Percentiles rank a stretch among this genome's conserved stretches.
phyloP scores from a whole-genome alignment of 2,113 vertebrate species.

The Elachura formosa region DNA sequence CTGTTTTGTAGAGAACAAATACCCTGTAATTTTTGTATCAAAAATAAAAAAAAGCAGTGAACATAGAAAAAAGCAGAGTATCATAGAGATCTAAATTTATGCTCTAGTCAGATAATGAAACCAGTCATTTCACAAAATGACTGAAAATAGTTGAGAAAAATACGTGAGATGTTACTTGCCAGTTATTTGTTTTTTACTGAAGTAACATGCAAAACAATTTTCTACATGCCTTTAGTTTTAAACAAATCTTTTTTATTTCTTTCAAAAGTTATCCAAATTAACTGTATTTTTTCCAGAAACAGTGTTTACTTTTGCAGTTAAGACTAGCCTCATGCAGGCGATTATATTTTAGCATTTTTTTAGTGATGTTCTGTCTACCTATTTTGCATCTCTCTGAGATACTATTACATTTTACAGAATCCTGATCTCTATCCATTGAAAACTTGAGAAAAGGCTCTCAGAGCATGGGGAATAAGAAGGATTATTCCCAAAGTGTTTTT shows the following conservation, averaged over 20 bases:
- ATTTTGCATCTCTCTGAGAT: background rate
- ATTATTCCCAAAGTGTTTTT: background rate
- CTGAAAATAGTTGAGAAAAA: conserved; percentile 12
- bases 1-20: background rate
- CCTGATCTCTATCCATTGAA: background rate
- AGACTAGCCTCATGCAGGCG: background rate
- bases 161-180: background rate
- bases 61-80: background rate
- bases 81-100: background rate
- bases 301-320: background rate
- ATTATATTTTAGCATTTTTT: background rate
- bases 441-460: background rate
- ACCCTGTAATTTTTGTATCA: conserved; percentile 28
- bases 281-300: background rate
- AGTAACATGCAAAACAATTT: background rate
- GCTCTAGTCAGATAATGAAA: background rate
- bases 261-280: background rate
- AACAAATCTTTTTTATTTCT: background rate
- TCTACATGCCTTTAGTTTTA: background rate
- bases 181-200: background rate
- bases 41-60: background rate
- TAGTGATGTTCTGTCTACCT: background rate
- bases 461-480: background rate
- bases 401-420: background rate
- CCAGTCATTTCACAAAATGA: conserved; percentile 26